Evolutionary conservation across 1,140 invertebrate species (phyloP).

Genomic region (Drosophila burlai): DNA sequence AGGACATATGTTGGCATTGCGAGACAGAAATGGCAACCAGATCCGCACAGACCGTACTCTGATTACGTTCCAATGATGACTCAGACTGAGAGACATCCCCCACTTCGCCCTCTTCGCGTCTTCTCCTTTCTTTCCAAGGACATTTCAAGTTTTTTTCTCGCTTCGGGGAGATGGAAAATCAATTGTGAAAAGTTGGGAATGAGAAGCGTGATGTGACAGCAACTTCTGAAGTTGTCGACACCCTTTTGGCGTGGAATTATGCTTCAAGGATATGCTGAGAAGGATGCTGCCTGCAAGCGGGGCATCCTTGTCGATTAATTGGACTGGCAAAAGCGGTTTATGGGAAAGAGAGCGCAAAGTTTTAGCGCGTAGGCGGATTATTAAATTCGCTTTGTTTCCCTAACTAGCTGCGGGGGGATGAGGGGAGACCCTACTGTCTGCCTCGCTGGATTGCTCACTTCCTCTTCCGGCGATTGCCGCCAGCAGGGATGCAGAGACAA

Average conservation of each 20-base stretch:
- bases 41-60: conserved; percentile 12
- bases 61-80: conserved; percentile 45
- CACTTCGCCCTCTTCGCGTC: neutral
- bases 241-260: conserved; percentile 44
- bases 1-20: conserved; percentile 31
- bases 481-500: conserved; percentile 28
- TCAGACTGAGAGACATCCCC: conserved; percentile 23
- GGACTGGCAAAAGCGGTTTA: conserved; percentile 68
- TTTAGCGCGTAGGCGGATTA: conserved; percentile 64
- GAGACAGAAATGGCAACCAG: conserved; percentile 33
- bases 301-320: conserved; percentile 68
- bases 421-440: conserved; percentile 5
- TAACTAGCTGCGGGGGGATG: conserved; percentile 7
- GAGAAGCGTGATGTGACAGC: conserved; percentile 49
- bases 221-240: conserved; percentile 45
- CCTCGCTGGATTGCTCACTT: conserved; percentile 69
- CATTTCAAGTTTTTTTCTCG: conserved; percentile 29
- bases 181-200: conserved; percentile 30
- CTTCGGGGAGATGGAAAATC: conserved; percentile 38
- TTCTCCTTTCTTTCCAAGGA: conserved; percentile 24
- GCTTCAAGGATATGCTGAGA: conserved; percentile 29
- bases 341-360: conserved; percentile 46
- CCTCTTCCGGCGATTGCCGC: conserved; percentile 54
- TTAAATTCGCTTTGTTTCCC: conserved; percentile 66
- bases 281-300: conserved; percentile 1